Evolutionary conservation across 64 coral and sea anemone species (phyloP).

Genomic region (Acropora tenuis): DNA sequence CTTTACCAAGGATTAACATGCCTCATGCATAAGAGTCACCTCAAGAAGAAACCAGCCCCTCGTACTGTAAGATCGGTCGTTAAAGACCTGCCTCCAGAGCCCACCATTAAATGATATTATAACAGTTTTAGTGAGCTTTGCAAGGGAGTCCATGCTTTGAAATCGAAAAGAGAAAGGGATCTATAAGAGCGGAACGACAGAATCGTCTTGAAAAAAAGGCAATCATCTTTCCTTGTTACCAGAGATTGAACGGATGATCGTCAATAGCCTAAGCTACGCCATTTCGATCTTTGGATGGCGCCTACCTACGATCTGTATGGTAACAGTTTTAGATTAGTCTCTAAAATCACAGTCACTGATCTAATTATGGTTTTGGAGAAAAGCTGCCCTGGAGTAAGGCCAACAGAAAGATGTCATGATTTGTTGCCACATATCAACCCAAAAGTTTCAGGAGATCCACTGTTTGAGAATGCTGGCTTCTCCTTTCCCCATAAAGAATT

Average conservation of each 20-base stretch:
- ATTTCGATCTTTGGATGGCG: conserved; percentile 27
- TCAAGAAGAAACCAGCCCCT: too few species aligned
- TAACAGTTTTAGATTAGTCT: conserved; percentile 18
- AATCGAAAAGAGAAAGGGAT: neutral
- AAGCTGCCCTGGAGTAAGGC: conserved; percentile 40
- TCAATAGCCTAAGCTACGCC: conserved; percentile 19
- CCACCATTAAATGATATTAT: neutral
- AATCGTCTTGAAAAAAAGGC: neutral
- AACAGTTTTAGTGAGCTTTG: neutral
- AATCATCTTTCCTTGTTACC: neutral
- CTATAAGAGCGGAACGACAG: conserved; percentile 30
- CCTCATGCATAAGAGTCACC: too few species aligned
- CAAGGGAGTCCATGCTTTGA: neutral
- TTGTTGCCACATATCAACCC: conserved; percentile 48
- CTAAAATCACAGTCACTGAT: conserved; percentile 54
- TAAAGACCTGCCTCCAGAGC: conserved; percentile 3
- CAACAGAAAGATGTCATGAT: conserved; percentile 15
- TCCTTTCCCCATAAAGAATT: conserved; percentile 44
- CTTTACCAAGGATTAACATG: too few species aligned
- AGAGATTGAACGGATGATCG: conserved; percentile 44
- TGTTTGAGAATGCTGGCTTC: conserved; percentile 5
- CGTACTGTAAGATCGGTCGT: too few species aligned
- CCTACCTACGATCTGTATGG: conserved; percentile 53
- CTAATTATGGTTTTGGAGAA: conserved; percentile 35
- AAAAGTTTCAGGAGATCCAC: conserved; percentile 31